Evolutionary conservation across 2,113 vertebrate genomes (phyloP).

Genomic region (Sylvilagus bachmani): DNA sequence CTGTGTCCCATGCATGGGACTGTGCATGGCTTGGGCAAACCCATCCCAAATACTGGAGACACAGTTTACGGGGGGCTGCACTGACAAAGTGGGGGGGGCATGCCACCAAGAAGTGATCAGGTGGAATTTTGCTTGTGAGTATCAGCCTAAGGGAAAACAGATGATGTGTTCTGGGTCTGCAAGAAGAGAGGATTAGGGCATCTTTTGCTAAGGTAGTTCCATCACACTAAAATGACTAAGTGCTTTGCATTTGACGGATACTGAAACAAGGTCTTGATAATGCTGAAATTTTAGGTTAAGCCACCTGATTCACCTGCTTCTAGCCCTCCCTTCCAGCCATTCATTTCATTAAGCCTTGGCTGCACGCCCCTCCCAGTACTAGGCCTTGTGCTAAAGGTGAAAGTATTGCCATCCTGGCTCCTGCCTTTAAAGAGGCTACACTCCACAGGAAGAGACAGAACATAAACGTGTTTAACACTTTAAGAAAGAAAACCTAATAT

Average conservation of each 20-base stretch:
- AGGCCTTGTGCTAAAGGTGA: conserved; percentile 4
- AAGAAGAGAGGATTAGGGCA: neutral
- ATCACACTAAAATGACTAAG: neutral
- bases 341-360: conserved; percentile 18
- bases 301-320: neutral
- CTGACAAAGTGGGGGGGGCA: neutral
- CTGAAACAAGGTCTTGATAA: neutral
- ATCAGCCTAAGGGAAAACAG: neutral
- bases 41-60: neutral
- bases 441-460: conserved; percentile 39
- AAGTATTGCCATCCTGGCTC: neutral
- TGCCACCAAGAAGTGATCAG: neutral
- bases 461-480: neutral
- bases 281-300: neutral
- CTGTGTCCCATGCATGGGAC: neutral
- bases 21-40: neutral
- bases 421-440: neutral
- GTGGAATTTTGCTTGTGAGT: neutral
- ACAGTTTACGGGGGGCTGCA: neutral
- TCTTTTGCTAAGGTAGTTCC: conserved; percentile 15
- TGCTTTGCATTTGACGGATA: neutral
- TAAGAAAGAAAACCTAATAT: conserved; percentile 2
- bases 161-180: conserved; percentile 13
- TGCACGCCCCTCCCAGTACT: neutral
- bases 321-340: neutral